Evolutionary conservation across 2,888 invertebrate genomes (phyloP), one percentile per base, ranked within the genome.

Genomic region (Idaea straminata): DNA sequence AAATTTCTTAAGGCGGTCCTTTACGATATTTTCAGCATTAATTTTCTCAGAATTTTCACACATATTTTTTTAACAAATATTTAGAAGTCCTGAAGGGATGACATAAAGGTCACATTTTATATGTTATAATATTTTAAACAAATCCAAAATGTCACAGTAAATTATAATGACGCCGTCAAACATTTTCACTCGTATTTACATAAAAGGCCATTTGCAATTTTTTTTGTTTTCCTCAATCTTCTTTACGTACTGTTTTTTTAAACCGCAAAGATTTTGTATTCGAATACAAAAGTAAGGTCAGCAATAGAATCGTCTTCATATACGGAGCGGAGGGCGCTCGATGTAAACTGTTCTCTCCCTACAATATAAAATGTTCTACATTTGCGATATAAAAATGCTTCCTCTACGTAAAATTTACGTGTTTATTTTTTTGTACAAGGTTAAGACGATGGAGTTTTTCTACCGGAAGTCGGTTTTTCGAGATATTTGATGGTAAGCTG

Each of bases 201-300:
- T 47, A 47, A 47, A 47, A 47, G 47, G 13, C 47, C 47, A 47
- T 47, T 47, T 13, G 5, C 47, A 47, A 47, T 47, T 6, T 47
- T 47, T 47, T 47, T 47, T 47, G 47, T 47, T 47, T 47, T 47
- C 47, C 47, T 47, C 47, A 47, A 47, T 47, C 47, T 47, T 47
- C 47, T 47, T 47, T 47, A 47, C 47, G 47, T 7, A 47, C 47
- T 47, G 47, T 47, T 7, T 47, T 47, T 47, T 47, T 47, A 47
- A 47, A 13, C 47, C 47, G 47, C 47, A 47, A 47, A 47, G 47
- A 47, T 47, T 47, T 47, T 47, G 47, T 47, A 47, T 47, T 47
- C 47, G 13, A 47, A 47, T 10, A 47, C 47, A 47, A 47, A 25
- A 47, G 47, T 47, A 47, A 10, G 47, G 47, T 47, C 47, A 47